Conservation (phyloP, 2,888 invertebrate genomes). For the Eupelmus urozonus region DNA sequence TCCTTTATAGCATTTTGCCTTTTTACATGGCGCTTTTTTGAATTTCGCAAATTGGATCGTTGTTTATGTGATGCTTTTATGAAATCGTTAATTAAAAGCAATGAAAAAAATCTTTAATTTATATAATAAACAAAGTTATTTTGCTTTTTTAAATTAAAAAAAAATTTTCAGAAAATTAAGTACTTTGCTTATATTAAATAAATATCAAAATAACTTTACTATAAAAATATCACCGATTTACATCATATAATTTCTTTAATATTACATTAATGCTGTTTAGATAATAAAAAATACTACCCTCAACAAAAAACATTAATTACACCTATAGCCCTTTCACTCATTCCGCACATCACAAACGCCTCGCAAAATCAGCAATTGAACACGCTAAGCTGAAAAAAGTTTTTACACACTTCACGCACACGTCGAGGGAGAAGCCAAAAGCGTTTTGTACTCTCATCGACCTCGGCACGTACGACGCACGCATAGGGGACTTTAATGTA, state of each 20-base stretch:
- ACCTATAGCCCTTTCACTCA: background rate
- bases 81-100: too few species aligned
- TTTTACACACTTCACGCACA: background rate
- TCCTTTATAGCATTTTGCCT: background rate
- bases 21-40: background rate
- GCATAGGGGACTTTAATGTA: conserved; percentile 14
- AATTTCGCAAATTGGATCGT: background rate
- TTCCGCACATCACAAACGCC: background rate
- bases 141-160: too few species aligned
- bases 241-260: too few species aligned
- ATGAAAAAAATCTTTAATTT: too few species aligned
- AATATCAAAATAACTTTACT: too few species aligned
- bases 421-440: background rate
- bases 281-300: too few species aligned
- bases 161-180: too few species aligned
- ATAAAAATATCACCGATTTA: too few species aligned
- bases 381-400: background rate
- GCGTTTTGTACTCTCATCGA: conserved; percentile 3
- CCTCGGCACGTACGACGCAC: background rate
- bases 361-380: background rate
- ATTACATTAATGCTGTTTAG: too few species aligned
- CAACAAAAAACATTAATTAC: background rate
- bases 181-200: too few species aligned
- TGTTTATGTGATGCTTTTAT: background rate
- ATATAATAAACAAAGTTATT: too few species aligned